Conservation (phyloP, 2,113 vertebrate genomes). For the Haplochromis vanheusdeni region DNA sequence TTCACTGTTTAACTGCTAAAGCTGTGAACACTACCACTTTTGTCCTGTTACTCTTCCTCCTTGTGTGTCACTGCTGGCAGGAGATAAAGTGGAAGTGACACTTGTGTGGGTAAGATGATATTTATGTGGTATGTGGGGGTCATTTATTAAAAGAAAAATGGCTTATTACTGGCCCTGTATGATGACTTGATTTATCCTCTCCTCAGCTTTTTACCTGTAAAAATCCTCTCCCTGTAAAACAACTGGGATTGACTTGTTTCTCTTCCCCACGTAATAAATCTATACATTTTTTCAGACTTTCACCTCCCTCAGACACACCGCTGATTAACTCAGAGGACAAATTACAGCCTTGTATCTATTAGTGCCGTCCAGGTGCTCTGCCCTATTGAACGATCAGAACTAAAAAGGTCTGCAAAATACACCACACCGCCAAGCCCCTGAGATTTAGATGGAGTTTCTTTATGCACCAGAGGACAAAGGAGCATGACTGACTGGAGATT, state of each 20-base stretch:
- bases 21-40: neutral
- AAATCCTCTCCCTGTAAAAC: neutral
- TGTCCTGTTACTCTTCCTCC: neutral
- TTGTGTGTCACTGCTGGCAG: neutral
- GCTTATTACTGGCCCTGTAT: constrained; percentile 34
- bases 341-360: constrained; percentile 55
- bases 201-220: neutral
- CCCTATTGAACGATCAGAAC: constrained; percentile 43
- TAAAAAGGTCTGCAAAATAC: constrained; percentile 22
- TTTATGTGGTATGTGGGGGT: constrained; percentile 28
- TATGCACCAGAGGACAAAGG: constrained; percentile 21
- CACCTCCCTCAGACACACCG: neutral
- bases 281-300: neutral
- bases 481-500: constrained; percentile 17
- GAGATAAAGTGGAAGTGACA: constrained; percentile 43
- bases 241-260: neutral
- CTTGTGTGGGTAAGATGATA: constrained; percentile 29
- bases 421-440: neutral
- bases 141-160: constrained; percentile 50
- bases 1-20: neutral
- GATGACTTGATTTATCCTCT: constrained; percentile 48
- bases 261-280: neutral
- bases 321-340: constrained; percentile 56
- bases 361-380: constrained; percentile 44
- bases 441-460: constrained; percentile 19